Evolutionary conservation across 2,113 vertebrate species (phyloP).

Genomic region (Nettapus auritus): DNA sequence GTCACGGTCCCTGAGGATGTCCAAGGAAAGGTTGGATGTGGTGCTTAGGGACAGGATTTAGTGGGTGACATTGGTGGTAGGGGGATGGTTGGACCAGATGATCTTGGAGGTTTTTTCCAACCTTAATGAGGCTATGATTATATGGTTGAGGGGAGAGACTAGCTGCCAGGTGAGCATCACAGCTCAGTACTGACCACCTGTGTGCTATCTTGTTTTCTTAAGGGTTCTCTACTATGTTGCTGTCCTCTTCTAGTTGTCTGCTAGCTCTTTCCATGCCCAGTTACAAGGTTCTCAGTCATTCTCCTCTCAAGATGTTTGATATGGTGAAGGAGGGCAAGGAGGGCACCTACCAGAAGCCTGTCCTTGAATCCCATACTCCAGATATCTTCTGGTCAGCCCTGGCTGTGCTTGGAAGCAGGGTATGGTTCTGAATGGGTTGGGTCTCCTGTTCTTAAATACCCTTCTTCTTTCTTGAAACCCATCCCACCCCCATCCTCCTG

Average conservation of each 20-base stretch:
- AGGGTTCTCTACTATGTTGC: background rate
- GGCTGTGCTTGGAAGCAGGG: background rate
- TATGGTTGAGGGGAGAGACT: background rate
- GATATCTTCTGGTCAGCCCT: background rate
- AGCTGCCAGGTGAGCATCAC: fast-evolving
- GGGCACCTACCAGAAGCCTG: background rate
- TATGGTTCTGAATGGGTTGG: background rate
- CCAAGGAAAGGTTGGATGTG: too few species aligned
- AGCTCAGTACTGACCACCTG: background rate
- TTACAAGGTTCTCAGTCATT: background rate
- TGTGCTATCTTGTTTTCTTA: background rate
- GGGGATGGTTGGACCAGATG: too few species aligned
- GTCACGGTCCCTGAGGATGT: too few species aligned
- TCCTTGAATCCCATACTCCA: background rate
- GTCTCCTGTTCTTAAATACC: background rate
- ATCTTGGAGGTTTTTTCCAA: too few species aligned
- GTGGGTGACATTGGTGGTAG: too few species aligned
- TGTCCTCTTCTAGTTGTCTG: background rate
- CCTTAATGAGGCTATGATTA: too few species aligned
- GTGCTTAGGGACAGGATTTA: too few species aligned
- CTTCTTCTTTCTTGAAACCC: background rate
- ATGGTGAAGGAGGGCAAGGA: background rate
- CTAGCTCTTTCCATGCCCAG: background rate
- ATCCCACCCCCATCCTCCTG: background rate
- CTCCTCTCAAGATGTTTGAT: background rate